Evolutionary conservation across 1,140 invertebrate species (phyloP).

Genomic region (Adoxophyes honmai): DNA sequence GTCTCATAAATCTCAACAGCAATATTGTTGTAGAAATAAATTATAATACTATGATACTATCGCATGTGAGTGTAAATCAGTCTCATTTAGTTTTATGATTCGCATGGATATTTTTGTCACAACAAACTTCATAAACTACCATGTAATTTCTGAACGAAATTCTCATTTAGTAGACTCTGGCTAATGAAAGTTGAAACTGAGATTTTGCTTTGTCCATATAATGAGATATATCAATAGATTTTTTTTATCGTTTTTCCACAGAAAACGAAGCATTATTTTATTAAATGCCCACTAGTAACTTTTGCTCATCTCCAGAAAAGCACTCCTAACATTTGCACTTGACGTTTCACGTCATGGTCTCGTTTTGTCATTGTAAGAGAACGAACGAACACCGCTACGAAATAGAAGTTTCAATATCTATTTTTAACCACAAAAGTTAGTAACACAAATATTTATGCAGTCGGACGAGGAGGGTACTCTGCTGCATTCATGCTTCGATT

Average conservation of each 20-base stretch:
- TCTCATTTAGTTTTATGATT: no score
- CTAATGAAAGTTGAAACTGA: no score
- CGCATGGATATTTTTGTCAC: not conserved
- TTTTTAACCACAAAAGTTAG: constrained; percentile 58
- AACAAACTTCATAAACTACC: not conserved
- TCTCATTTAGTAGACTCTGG: no score
- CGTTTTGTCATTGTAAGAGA: constrained; percentile 20
- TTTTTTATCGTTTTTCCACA: not conserved
- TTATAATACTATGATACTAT: no score
- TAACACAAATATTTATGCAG: constrained; percentile 69
- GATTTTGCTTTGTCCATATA: no score
- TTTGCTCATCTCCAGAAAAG: not conserved
- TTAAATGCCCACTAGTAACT: no score
- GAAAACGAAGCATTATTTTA: not conserved
- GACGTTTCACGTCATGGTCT: constrained; percentile 24
- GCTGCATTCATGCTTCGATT: constrained; percentile 70
- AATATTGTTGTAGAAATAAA: no score
- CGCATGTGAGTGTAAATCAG: no score
- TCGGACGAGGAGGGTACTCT: constrained; percentile 58
- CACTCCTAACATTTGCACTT: not conserved
- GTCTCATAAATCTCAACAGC: no score
- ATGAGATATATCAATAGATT: no score
- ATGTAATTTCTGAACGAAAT: not conserved
- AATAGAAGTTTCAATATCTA: constrained; percentile 55
- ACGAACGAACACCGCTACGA: constrained; percentile 37